phyloP scores from a whole-genome alignment of 2,888 invertebrate species.

The Cylindroiulus punctatus region DNA sequence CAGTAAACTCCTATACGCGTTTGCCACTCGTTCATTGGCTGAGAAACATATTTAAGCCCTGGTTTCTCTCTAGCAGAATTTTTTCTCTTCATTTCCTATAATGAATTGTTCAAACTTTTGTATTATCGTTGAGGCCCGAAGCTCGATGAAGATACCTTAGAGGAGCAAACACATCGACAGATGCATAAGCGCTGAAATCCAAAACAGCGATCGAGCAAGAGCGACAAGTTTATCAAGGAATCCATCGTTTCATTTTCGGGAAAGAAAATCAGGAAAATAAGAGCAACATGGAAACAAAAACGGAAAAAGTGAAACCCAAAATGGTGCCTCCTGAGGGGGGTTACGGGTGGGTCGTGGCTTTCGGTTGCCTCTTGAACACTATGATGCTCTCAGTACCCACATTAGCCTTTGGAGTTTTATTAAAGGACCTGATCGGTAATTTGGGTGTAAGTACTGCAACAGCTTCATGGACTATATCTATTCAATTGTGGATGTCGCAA shows the following conservation, averaged over 20 bases:
- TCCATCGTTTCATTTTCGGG: neutral
- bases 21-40: neutral
- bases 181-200: constrained; percentile 25
- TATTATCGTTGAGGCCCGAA: neutral
- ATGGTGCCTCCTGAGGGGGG: constrained; percentile 47
- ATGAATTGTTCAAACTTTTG: constrained; percentile 43
- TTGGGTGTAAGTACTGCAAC: neutral
- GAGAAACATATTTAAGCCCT: neutral
- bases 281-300: neutral
- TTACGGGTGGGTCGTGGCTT: constrained; percentile 46
- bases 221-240: neutral
- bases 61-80: neutral
- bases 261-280: neutral
- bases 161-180: neutral
- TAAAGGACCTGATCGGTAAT: neutral
- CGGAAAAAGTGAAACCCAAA: constrained; percentile 21
- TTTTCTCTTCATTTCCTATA: constrained; percentile 22
- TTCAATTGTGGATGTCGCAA: constrained; percentile 42
- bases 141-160: constrained; percentile 28
- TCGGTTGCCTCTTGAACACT: constrained; percentile 19
- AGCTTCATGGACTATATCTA: constrained; percentile 49
- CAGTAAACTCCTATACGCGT: constrained; percentile 6
- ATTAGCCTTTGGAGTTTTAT: constrained; percentile 32
- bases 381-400: constrained; percentile 35
- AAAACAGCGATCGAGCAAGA: neutral